A percentile compares a stretch with the other conserved stretches of the same genome.
phyloP scores from a whole-genome alignment of 1,140 invertebrate genomes.

The Lordiphosa stackelbergi region DNA sequence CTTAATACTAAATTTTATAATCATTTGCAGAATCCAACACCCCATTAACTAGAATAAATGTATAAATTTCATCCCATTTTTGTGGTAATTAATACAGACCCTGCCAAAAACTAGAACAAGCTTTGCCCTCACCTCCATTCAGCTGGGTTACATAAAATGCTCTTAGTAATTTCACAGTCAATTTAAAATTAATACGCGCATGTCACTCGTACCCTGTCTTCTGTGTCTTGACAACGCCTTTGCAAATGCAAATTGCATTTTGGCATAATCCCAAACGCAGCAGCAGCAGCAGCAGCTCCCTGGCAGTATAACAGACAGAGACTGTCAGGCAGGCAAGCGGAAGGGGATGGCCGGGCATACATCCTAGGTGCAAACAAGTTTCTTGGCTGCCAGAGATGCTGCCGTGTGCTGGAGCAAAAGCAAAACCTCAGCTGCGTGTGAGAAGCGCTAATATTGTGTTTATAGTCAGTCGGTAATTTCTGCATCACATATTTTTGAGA shows the following conservation, averaged over 20 bases:
- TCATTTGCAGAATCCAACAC: too few relatives aligned
- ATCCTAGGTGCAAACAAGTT: constrained; percentile 62
- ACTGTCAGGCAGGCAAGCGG: constrained; percentile 33
- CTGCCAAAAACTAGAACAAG: not conserved
- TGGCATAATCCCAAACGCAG: constrained; percentile 71
- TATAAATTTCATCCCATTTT: too few relatives aligned
- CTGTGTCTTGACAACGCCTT: constrained; percentile 49
- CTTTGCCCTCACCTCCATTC: constrained; percentile 5
- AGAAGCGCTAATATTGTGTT: constrained; percentile 25
- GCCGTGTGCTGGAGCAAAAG: constrained; percentile 14
- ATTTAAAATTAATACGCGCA: constrained; percentile 73
- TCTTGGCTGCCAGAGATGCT: constrained; percentile 15
- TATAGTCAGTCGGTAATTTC: too few relatives aligned
- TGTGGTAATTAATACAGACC: too few relatives aligned
- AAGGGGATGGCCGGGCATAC: constrained; percentile 18
- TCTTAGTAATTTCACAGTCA: constrained; percentile 72
- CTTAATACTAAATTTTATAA: too few relatives aligned
- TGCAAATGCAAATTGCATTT: constrained; percentile 75
- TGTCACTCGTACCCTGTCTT: constrained; percentile 35
- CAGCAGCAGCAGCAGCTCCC: not conserved
- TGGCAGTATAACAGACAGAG: not conserved
- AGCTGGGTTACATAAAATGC: constrained; percentile 30
- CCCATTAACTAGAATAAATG: too few relatives aligned
- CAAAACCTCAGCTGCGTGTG: constrained; percentile 52
- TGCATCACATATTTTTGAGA: too few relatives aligned